These are phyloP conservation scores for Meteorus colon DNA, from an alignment of 2,888 invertebrate species.

Conservation along the genomic window DNA sequence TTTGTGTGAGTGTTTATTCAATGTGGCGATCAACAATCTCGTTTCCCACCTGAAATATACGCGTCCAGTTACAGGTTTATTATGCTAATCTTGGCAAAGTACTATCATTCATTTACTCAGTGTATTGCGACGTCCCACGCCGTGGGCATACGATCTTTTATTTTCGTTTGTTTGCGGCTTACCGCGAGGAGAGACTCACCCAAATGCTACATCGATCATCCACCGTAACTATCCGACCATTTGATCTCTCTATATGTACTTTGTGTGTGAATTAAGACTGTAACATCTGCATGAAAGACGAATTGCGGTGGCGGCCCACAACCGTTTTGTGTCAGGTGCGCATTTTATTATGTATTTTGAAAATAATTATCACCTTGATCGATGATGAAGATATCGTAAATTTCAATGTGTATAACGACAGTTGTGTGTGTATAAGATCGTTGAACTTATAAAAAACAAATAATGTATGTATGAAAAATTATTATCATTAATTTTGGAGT, in stretches of 20 bases:
- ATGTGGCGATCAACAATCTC: conserved; percentile 26
- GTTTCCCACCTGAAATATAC: conserved; percentile 18
- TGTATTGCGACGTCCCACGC: conserved; percentile 42
- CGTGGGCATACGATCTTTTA: conserved; percentile 35
- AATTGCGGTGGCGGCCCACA: conserved; percentile 24
- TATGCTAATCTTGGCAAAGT: conserved; percentile 53
- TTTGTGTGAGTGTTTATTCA: conserved; percentile 7
- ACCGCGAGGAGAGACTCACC: conserved; percentile 27
- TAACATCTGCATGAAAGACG: conserved; percentile 38
- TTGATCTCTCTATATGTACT: conserved; percentile 8
- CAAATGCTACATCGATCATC: conserved; percentile 56
- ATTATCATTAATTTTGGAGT: conserved; percentile 10
- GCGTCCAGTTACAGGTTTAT: conserved; percentile 49
- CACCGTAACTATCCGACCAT: conserved; percentile 56
- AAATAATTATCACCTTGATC: conserved; percentile 37
- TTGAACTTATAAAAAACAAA: not conserved
- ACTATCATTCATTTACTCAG: conserved; percentile 43
- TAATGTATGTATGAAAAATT: not conserved
- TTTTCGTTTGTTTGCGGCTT: conserved; percentile 45
- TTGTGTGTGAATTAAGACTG: conserved; percentile 21
- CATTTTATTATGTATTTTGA: conserved; percentile 25
- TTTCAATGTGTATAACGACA: conserved; percentile 7
- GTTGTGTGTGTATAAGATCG: not conserved
- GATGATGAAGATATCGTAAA: conserved; percentile 32
- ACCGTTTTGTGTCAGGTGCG: conserved; percentile 30